Base-by-base conservation (phyloP, 1,140 invertebrate species). In the Heterodera carotae region DNA sequence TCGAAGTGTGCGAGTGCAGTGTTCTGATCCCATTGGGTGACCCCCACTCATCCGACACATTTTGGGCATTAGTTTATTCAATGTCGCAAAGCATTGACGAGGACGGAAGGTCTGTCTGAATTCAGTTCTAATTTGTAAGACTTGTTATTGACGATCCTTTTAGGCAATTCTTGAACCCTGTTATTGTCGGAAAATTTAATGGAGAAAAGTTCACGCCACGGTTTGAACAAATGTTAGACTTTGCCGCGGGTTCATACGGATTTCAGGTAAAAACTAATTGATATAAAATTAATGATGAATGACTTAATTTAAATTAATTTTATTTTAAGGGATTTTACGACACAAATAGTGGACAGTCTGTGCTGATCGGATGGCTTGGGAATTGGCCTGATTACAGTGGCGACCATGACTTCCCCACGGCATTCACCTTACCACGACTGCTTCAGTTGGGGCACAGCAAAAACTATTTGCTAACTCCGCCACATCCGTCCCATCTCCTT, bases 201-300 rank as follows among this genome's bases (percentile, higher is more conserved):
- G 72, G 72, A 7, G 27, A 12, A 27, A 34, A 74, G 1, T 74
- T 74, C 33, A 34, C 15, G 36, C 31, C 27, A 10, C 15, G 27
- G 34, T 53, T 62, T 33, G 72, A 74, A 36, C 72, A 74, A 31
- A 56, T 56, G 64, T 62, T 74, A 56, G 72, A 74, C 64, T 74
- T 59, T 34, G 43, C n/a, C 33, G 56, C 56, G 25, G 72, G 72
- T 62, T 74, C 72, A 66, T 74, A 62, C 36, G 72, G 31, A 22
- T 31, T 31, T 15, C 72, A 74, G 64, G 72, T 64, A 62, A 59
- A 31, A 59, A 53, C 29, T 12, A n/a, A n/a, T n/a, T n/a, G n/a
- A n/a, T n/a, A n/a, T n/a, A n/a, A n/a, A n/a, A n/a, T n/a, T n/a
- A n/a, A n/a, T 53, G 25, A 25, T 18, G 31, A 59, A 27, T 72